Evolutionary conservation across 2,113 vertebrate genomes (phyloP).

Genomic region (Austrofundulus limnaeus): DNA sequence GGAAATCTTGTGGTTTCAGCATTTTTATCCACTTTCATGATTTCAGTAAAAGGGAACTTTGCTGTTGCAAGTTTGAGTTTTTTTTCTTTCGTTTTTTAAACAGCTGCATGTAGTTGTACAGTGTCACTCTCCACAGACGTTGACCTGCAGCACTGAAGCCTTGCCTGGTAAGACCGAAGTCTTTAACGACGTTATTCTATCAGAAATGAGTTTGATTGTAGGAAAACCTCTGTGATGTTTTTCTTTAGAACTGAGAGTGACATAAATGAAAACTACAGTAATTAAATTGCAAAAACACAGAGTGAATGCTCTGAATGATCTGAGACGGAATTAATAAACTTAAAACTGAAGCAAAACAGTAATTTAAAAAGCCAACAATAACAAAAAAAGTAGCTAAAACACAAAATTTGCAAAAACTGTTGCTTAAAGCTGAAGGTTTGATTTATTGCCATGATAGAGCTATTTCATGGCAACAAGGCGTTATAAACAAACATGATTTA

Average conservation of each 20-base stretch:
- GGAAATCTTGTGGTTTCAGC: constrained; percentile 55
- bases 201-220: constrained; percentile 15
- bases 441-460: no score
- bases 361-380: no score
- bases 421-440: no score
- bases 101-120: not conserved
- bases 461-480: no score
- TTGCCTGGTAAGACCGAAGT: constrained; percentile 24
- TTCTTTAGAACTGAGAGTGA: not conserved
- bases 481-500: no score
- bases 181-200: constrained; percentile 16
- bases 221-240: not conserved
- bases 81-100: constrained; percentile 3
- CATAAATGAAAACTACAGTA: no score
- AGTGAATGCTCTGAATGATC: no score
- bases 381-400: no score
- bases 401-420: no score
- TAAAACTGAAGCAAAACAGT: no score
- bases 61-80: not conserved
- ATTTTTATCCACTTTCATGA: constrained; percentile 35
- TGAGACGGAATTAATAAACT: no score
- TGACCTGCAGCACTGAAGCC: not conserved
- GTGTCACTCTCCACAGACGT: constrained; percentile 31
- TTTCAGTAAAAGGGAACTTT: constrained; percentile 63
- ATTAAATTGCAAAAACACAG: no score